Conservation (phyloP, 2,797 vertebrate genomes). For the Rhinophrynus dorsalis region DNA sequence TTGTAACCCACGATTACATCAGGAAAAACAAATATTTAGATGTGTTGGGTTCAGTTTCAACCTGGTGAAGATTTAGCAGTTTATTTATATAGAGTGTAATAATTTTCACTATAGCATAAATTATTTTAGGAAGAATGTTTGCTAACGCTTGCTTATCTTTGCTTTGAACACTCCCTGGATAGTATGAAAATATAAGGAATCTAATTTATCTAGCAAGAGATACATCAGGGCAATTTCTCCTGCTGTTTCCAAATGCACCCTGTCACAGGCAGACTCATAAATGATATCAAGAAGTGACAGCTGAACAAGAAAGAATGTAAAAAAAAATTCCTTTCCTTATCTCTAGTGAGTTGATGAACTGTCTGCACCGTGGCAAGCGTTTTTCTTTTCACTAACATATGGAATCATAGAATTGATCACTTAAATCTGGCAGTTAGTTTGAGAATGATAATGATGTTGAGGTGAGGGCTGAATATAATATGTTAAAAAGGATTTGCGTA, state of each 20-base stretch:
- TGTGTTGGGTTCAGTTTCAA: too few relatives aligned
- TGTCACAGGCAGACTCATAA: not conserved
- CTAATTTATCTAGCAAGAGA: too few relatives aligned
- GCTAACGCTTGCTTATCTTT: too few relatives aligned
- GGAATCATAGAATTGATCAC: not conserved
- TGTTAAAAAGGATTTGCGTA: not conserved
- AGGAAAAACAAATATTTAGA: too few relatives aligned
- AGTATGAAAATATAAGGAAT: too few relatives aligned
- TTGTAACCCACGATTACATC: too few relatives aligned
- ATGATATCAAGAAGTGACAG: slow-evolving; percentile 14
- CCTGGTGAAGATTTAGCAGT: too few relatives aligned
- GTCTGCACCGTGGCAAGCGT: not conserved
- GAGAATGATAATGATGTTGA: not conserved
- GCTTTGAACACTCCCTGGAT: too few relatives aligned
- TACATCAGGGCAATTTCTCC: not conserved
- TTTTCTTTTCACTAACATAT: not conserved
- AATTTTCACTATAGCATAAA: too few relatives aligned
- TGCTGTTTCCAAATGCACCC: not conserved
- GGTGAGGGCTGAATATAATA: not conserved
- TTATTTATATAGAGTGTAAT: too few relatives aligned
- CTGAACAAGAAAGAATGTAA: not conserved
- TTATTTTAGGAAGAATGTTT: too few relatives aligned
- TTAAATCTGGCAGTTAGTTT: not conserved
- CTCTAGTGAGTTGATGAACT: not conserved
- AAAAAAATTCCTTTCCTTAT: not conserved